Base-by-base conservation (phyloP, 2,797 vertebrate genomes). In the Acanthurus tractus region DNA sequence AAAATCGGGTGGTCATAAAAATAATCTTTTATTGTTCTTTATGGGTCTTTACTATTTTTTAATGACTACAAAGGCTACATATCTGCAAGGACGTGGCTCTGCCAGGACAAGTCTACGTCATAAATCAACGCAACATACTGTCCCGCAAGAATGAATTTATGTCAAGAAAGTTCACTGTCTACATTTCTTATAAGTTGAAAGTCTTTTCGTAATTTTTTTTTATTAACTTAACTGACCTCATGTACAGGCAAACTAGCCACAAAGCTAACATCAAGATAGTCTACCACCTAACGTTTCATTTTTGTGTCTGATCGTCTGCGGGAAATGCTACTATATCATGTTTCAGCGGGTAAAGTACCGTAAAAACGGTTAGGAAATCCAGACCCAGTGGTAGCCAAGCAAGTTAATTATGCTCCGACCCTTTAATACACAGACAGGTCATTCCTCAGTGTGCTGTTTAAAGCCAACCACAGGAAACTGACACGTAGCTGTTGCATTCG, bases 401-500 rank as follows among this genome's bases (percentile, higher is more conserved):
- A 59, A 36, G 6, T 42, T 25, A 1, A 20, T 34, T 56, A n/a
- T 54, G 40, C 49, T 63, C 29, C 6, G 18, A 57, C 3, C 48
- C 11, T 20, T 48, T 1, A 20, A 63, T 17, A 11, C 61, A 45
- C 18, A 62, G 64, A 17, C 22, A 2, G 17, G 12, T 57, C 66
- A 22, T 46, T 56, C 70, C 29, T 11, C 49, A 0, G 23, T 40
- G 58, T 65, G 63, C 71, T 42, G 67, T 62, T 78, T 40, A 2
- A 44, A 63, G 71, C 77, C 79, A 65, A 80, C 81, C 81, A 81
- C 40, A 63, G 67, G 56, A 82, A 92, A 95, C 76, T 94, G 94
- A 95, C 94, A 95, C 94, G 94, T 95, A 90, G 90, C 88, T 87
- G 10, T 65, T 83, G 52, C 79, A 74, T 76, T 75, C 44, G 25